These are phyloP conservation scores for Heterohyrax brucei DNA, from an alignment of 2,797 vertebrate species.

Conservation along the genomic window DNA sequence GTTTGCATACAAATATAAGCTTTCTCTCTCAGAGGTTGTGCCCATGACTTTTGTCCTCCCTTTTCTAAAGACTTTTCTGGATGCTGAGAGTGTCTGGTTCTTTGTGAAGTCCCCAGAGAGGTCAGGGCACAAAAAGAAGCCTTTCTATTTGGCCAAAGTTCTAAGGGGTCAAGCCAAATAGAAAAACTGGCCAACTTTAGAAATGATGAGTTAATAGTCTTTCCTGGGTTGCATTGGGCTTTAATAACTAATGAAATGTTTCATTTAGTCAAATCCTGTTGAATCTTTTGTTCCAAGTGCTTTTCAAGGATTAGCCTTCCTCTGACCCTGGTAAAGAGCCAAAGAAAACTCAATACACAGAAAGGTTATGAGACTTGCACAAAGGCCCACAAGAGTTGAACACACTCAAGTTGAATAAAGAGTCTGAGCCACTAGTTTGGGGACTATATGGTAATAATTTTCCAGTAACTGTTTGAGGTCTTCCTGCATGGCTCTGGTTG, in stretches of 20 bases:
- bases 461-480: constrained; percentile 18
- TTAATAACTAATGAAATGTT: constrained; percentile 78
- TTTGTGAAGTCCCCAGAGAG: constrained; percentile 70
- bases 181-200: constrained; percentile 72
- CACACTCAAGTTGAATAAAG: constrained; percentile 32
- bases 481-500: constrained; percentile 25
- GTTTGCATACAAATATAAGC: background rate
- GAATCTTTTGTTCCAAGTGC: constrained; percentile 67
- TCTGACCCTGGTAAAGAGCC: constrained; percentile 64
- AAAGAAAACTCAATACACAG: constrained; percentile 70
- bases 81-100: constrained; percentile 64
- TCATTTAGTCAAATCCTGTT: constrained; percentile 77
- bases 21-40: background rate
- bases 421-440: constrained; percentile 18
- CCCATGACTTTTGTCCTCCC: constrained; percentile 44
- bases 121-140: constrained; percentile 71
- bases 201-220: constrained; percentile 83
- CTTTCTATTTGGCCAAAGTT: constrained; percentile 70
- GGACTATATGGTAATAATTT: constrained; percentile 61
- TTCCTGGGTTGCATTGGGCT: constrained; percentile 72
- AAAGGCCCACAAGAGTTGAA: constrained; percentile 59
- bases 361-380: constrained; percentile 64
- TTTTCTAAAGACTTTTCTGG: constrained; percentile 67
- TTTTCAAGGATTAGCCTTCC: constrained; percentile 75
- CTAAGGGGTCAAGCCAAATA: constrained; percentile 71